Conservation (phyloP, 2,888 invertebrate genomes). For the Platycheirus albimanus region DNA sequence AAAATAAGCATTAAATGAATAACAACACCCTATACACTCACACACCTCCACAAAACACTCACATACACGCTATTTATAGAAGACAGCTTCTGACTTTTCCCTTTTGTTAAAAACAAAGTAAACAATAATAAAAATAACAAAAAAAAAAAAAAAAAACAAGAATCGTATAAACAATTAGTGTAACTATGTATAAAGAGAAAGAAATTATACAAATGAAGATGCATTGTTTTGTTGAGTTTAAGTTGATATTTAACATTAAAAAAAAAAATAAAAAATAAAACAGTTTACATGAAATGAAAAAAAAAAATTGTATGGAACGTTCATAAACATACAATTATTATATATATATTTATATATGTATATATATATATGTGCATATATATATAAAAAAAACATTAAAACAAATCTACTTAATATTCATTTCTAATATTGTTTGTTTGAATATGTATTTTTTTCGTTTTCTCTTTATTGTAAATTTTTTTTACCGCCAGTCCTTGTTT, state of each 20-base stretch:
- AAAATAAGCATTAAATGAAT: constrained; percentile 51
- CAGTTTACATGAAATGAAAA: constrained; percentile 60
- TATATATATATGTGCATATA: constrained; percentile 43
- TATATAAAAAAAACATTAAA: constrained; percentile 56
- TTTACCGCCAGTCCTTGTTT: constrained; percentile 49
- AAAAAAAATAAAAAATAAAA: constrained; percentile 57
- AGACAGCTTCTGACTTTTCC: constrained; percentile 70
- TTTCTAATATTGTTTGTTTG: constrained; percentile 64
- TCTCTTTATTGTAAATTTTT: constrained; percentile 54
- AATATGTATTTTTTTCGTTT: constrained; percentile 44
- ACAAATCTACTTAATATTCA: constrained; percentile 71
- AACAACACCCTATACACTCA: constrained; percentile 43
- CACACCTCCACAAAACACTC: constrained; percentile 34
- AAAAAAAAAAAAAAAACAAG: constrained; percentile 49
- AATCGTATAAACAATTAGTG: constrained; percentile 70
- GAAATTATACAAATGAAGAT: constrained; percentile 68
- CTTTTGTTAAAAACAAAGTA: constrained; percentile 67
- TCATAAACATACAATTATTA: constrained; percentile 55
- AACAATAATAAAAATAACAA: constrained; percentile 55
- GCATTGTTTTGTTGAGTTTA: constrained; percentile 74
- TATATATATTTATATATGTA: constrained; percentile 36
- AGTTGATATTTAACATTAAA: constrained; percentile 72
- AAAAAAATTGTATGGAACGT: constrained; percentile 61
- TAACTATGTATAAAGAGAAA: constrained; percentile 72
- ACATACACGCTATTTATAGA: constrained; percentile 62